Evolutionary conservation across 2,888 invertebrate genomes (phyloP), one percentile per base, ranked within the genome.

Genomic region (Drosophila atroscutellata): DNA sequence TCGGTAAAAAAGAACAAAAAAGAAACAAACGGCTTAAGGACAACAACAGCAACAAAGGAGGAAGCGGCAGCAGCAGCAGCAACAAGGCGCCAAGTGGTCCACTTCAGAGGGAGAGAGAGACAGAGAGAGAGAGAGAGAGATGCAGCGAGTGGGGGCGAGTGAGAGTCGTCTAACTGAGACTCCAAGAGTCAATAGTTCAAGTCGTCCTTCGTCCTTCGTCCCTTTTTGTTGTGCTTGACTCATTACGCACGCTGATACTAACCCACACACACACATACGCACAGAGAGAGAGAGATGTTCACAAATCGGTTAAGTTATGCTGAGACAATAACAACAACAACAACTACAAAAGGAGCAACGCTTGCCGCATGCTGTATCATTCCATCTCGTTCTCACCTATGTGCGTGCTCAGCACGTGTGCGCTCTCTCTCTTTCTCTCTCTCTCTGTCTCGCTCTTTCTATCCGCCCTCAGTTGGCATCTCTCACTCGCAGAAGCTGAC

Each of bases 41-140:
- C 37, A 55, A 62, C 54, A 67, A 30, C 67, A 51, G 34, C 50
- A 76, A 20, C 51, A n/a, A 18, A 34, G 24, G 51, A 37, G 51
- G 37, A 34, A 54, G 28, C 57, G 18, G 45, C 56, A 50, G 34
- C 72, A 34, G 34, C 72, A 34, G 8, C 61, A 49, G 37, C 67
- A 59, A 52, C 79, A 80, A 60, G 52, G 55, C 63, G 71, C 47
- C 66, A 58, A 60, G 47, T 72, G 77, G 71, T 66, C 71, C 76
- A 75, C 55, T 59, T 59, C 64, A 56, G 47, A 45, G 49, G 32
- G 45, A 32, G n/a, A 49, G 37, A 26, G 42, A 26, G n/a, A 50
- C 36, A 39, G n/a, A 39, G 13, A 55, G 26, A 13, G 7, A n/a
- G 30, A 50, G 54, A 39, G n/a, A 28, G 37, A 39, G n/a, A 55